phyloP scores from a whole-genome alignment of 2,797 vertebrate genomes.

The Pangasius macronema region DNA sequence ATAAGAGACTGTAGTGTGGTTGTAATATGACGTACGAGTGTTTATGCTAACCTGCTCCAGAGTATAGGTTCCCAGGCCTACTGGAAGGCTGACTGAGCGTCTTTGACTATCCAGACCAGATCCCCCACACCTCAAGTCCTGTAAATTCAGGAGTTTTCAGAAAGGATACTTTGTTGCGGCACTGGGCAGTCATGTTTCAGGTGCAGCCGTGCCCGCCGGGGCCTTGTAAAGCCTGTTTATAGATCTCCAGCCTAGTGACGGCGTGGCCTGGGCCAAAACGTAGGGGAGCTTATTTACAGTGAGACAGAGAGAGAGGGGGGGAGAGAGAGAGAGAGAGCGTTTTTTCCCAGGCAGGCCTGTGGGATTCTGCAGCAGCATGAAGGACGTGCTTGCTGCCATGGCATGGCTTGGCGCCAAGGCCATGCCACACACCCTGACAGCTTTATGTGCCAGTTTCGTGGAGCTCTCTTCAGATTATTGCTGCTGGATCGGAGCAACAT shows the following conservation, averaged over 20 bases:
- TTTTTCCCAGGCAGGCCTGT: constrained; percentile 29
- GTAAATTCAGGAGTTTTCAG: constrained; percentile 52
- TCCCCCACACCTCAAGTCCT: constrained; percentile 52
- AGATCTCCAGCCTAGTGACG: constrained; percentile 54
- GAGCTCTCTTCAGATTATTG: constrained; percentile 44
- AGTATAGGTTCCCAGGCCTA: constrained; percentile 24
- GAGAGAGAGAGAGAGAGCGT: neutral
- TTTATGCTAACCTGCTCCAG: constrained; percentile 38
- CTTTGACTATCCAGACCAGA: constrained; percentile 44
- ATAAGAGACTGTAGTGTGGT: constrained; percentile 34
- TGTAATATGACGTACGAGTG: constrained; percentile 39
- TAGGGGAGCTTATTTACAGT: constrained; percentile 53
- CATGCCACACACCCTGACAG: constrained; percentile 53
- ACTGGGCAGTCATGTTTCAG: constrained; percentile 49
- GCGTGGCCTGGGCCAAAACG: constrained; percentile 42
- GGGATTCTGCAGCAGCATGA: constrained; percentile 45
- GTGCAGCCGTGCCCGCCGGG: constrained; percentile 46
- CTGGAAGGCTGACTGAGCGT: constrained; percentile 40
- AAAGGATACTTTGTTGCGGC: constrained; percentile 54
- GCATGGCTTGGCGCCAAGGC: constrained; percentile 48
- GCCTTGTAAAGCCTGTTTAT: constrained; percentile 61
- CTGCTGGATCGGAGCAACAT: constrained; percentile 58
- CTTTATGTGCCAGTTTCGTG: constrained; percentile 57
- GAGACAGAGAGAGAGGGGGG: constrained; percentile 27
- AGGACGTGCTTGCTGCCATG: constrained; percentile 43